Conservation (phyloP, 2,888 invertebrate genomes). For the Axea sp. region DNA sequence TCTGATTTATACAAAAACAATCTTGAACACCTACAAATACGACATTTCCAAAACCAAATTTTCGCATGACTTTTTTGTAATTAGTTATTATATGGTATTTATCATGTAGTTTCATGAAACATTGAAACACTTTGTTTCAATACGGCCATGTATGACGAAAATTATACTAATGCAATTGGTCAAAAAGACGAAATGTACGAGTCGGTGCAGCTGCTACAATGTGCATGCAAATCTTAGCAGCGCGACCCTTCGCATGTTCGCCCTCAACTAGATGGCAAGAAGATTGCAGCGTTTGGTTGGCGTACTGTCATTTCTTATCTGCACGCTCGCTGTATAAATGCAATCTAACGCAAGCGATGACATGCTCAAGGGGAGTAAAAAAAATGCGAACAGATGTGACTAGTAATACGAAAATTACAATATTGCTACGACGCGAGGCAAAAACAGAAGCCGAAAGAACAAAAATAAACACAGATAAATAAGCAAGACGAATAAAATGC, state of each 20-base stretch:
- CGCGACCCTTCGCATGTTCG: slow-evolving; percentile 55
- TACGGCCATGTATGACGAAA: slow-evolving; percentile 17
- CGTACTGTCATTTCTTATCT: slow-evolving; percentile 73
- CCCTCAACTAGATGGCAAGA: slow-evolving; percentile 67
- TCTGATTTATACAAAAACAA: too few relatives aligned
- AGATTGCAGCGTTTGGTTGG: slow-evolving; percentile 67
- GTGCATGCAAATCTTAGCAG: slow-evolving; percentile 59
- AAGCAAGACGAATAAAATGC: slow-evolving; percentile 23
- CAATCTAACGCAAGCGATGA: slow-evolving; percentile 68
- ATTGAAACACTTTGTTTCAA: too few relatives aligned
- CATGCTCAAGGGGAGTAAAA: slow-evolving; percentile 43
- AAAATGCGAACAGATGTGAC: slow-evolving; percentile 58
- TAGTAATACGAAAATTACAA: slow-evolving; percentile 60
- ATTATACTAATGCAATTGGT: slow-evolving; percentile 54
- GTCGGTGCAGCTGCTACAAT: slow-evolving; percentile 52
- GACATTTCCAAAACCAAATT: too few relatives aligned
- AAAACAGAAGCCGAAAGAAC: slow-evolving; percentile 7
- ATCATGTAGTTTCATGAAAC: too few relatives aligned
- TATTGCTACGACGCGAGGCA: slow-evolving; percentile 24
- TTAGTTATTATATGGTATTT: too few relatives aligned
- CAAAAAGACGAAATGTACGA: slow-evolving; percentile 52
- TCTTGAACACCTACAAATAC: too few relatives aligned
- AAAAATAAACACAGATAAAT: slow-evolving; percentile 9
- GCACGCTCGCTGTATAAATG: slow-evolving; percentile 71
- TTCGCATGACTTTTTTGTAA: too few relatives aligned